Conservation (phyloP, 2,113 vertebrate species). For the Myrmecophaga tridactyla region DNA sequence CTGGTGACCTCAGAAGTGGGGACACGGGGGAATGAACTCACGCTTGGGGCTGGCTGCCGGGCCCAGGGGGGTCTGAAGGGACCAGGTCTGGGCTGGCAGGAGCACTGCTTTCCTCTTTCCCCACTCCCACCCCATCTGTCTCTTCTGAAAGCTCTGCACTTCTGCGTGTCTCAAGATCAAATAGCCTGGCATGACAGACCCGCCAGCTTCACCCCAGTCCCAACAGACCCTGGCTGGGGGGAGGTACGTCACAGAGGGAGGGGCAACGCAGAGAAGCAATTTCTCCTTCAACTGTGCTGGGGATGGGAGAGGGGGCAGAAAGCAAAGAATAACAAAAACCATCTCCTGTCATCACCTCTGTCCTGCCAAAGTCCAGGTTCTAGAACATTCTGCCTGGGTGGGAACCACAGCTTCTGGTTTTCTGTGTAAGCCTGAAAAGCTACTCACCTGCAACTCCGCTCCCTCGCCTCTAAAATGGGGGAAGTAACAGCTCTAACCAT, state of each 20-base stretch:
- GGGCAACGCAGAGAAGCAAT: background rate
- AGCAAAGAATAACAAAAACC: background rate
- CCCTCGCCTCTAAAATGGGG: background rate
- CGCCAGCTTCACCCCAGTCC: background rate
- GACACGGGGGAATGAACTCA: background rate
- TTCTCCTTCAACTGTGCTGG: background rate
- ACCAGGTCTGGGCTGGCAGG: accelerated
- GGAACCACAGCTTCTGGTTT: background rate
- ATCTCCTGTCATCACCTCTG: background rate
- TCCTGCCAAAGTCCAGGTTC: background rate
- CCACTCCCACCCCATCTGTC: background rate
- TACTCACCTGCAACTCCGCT: background rate
- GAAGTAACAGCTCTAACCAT: accelerated
- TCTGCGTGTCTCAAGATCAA: background rate
- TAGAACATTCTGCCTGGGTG: background rate
- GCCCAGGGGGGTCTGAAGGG: background rate
- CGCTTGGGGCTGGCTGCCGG: background rate
- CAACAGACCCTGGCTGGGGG: background rate
- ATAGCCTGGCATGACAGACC: background rate
- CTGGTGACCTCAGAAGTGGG: background rate
- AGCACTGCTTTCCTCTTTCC: background rate
- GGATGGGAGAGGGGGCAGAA: background rate
- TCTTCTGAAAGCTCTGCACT: background rate
- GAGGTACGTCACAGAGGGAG: background rate
- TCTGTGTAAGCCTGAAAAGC: background rate